Conservation (phyloP, 2,888 invertebrate genomes). For the Operophtera brumata region DNA sequence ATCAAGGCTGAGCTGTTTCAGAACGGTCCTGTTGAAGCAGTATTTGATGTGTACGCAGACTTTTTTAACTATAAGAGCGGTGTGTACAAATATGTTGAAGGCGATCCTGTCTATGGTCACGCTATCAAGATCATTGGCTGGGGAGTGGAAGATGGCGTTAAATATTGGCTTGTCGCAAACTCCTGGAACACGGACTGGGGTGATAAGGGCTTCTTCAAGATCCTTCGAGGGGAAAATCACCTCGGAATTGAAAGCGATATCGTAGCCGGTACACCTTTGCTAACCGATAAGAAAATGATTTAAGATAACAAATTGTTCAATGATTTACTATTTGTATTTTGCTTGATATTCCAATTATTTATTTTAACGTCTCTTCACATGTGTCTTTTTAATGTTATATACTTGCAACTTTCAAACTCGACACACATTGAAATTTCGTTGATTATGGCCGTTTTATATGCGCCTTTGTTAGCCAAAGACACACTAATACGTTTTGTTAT, state of each 20-base stretch:
- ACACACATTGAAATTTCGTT: too few relatives aligned
- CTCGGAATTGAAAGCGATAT: conserved; percentile 87
- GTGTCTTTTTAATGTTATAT: too few relatives aligned
- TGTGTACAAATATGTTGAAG: conserved; percentile 84
- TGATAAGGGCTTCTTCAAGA: conserved; percentile 92
- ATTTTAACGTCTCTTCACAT: too few relatives aligned
- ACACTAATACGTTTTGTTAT: too few relatives aligned
- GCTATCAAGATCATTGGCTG: conserved; percentile 94
- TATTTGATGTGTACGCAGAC: conserved; percentile 93
- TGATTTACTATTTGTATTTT: too few relatives aligned
- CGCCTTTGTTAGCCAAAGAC: too few relatives aligned
- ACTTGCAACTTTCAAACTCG: too few relatives aligned
- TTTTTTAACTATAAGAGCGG: conserved; percentile 91
- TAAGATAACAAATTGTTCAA: too few relatives aligned
- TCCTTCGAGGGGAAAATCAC: conserved; percentile 88
- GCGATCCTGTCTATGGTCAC: conserved; percentile 89
- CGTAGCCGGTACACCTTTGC: conserved; percentile 84
- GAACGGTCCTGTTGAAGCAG: conserved; percentile 94
- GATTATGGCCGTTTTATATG: too few relatives aligned
- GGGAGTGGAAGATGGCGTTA: conserved; percentile 88
- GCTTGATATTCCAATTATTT: too few relatives aligned
- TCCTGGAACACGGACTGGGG: conserved; percentile 98
- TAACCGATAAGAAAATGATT: conserved; percentile 78
- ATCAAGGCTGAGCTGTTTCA: conserved; percentile 90
- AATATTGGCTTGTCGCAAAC: conserved; percentile 95